These are phyloP conservation scores for Esperia sulphurella DNA, from an alignment of 2,888 invertebrate species.

Conservation along the genomic window DNA sequence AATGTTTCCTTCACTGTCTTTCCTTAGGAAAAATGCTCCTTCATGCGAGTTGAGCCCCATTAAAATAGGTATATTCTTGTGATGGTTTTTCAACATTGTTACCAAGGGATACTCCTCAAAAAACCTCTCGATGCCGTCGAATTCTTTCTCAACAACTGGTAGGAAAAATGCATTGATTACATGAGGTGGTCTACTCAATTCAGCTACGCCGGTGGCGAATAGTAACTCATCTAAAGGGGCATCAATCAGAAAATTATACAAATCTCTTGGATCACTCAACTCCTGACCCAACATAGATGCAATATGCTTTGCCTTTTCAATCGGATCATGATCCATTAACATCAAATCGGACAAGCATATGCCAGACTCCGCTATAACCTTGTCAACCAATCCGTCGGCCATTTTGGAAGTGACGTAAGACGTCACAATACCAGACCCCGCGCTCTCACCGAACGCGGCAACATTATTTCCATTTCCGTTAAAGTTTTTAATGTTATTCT, in stretches of 20 bases:
- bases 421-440: constrained; percentile 43
- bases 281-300: constrained; percentile 43
- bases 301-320: constrained; percentile 42
- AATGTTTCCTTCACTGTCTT: constrained; percentile 36
- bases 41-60: constrained; percentile 46
- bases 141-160: constrained; percentile 54
- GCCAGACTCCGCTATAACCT: constrained; percentile 56
- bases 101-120: constrained; percentile 44
- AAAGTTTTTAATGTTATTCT: constrained; percentile 48
- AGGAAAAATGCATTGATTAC: constrained; percentile 41
- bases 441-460: constrained; percentile 61
- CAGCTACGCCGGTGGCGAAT: constrained; percentile 35
- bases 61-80: constrained; percentile 45
- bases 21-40: constrained; percentile 46
- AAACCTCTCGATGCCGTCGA: constrained; percentile 43
- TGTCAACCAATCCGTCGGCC: constrained; percentile 46
- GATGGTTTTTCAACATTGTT: constrained; percentile 33
- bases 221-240: constrained; percentile 48
- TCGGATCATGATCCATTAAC: constrained; percentile 44
- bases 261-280: constrained; percentile 23
- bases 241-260: constrained; percentile 42
- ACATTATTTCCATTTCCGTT: constrained; percentile 56
- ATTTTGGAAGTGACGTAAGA: constrained; percentile 49
- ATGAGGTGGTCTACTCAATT: constrained; percentile 32
- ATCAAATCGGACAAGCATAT: constrained; percentile 48